A percentile compares a stretch with the other conserved stretches of the same genome.
Evolutionary conservation across 2,113 vertebrate genomes (phyloP).

Genomic region (Hemicordylus capensis): DNA sequence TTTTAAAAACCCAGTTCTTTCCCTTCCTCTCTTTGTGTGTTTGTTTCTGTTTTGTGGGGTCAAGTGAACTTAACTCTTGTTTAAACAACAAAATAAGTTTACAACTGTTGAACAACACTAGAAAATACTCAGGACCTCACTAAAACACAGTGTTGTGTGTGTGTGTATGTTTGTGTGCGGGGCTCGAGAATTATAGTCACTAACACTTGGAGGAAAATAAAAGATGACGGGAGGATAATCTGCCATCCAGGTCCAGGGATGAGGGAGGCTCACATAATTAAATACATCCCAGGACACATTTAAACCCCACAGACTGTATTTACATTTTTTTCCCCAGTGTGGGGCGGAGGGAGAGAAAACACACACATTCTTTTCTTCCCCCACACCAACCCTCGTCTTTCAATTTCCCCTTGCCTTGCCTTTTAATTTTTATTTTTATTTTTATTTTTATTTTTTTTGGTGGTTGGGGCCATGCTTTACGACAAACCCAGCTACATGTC

Average conservation of each 20-base stretch:
- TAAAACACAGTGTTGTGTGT: too few species aligned
- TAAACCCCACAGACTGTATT: slow-evolving; percentile 13
- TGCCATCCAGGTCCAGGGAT: neutral
- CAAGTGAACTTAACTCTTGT: neutral
- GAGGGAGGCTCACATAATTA: neutral
- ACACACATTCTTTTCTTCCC: neutral
- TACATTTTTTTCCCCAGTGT: neutral
- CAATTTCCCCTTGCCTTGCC: too few species aligned
- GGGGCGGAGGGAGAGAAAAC: too few species aligned
- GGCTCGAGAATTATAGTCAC: neutral
- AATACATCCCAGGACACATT: slow-evolving; percentile 3
- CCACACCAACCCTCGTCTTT: neutral
- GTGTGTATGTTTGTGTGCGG: too few species aligned
- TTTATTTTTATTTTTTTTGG: neutral
- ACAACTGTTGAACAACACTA: neutral
- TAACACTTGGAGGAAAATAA: neutral
- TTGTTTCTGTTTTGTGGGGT: too few species aligned
- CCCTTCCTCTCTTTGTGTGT: neutral
- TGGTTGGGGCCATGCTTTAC: neutral
- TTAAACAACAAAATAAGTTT: neutral
- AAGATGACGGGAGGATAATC: neutral
- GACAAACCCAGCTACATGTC: neutral
- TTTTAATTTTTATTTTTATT: neutral
- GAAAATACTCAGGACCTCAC: neutral
- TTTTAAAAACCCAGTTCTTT: neutral